Evolutionary conservation across 2,888 invertebrate genomes (phyloP), one percentile per base, ranked within the genome.

Genomic region (Brachyptera risi): DNA sequence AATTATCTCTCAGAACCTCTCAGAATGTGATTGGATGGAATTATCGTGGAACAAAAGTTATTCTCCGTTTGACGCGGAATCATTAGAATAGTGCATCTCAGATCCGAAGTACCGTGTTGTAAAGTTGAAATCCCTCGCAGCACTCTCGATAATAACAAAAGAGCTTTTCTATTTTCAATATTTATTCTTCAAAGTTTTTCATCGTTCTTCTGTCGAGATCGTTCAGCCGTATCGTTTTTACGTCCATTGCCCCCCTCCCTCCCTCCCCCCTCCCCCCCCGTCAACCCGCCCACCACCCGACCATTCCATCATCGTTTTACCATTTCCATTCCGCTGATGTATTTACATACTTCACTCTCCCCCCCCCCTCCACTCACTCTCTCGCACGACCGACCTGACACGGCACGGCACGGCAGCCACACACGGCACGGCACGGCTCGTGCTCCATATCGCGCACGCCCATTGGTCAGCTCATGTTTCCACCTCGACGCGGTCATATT

Each of bases 161-260:
- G 54, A 21, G 54, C 54, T 54, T 54, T 54, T 54, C n/a, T 51
- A 51, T 51, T 54, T 54, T 21, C 54, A 54, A 54, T 54, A 54
- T 54, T 54, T 54, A 37, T 54, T 35, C 37, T 54, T 21, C 17
- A 31, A 54, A 54, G 37, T 35, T 54, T 54, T n/a, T 54, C 37
- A 54, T 54, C 54, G 35, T 54, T 54, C 54, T 54, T 54, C 54
- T 54, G 54, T 54, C 54, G 24, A 19, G 37, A 54, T 35, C 54
- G 37, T 54, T 54, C 54, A 54, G 17, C 54, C 54, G 37, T 54
- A 35, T 35, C 31, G 35, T 35, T 54, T 27, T 35, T 35, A 54
- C 54, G 54, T 35, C 54, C 35, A 54, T 54, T 54, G 54, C 54
- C 35, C 54, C 35, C 54, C n/a, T 35, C 31, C 21, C 23, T 54